Evolutionary conservation across 2,888 invertebrate genomes (phyloP), one percentile per base, ranked within the genome.

Genomic region (Agonum fuliginosum): DNA sequence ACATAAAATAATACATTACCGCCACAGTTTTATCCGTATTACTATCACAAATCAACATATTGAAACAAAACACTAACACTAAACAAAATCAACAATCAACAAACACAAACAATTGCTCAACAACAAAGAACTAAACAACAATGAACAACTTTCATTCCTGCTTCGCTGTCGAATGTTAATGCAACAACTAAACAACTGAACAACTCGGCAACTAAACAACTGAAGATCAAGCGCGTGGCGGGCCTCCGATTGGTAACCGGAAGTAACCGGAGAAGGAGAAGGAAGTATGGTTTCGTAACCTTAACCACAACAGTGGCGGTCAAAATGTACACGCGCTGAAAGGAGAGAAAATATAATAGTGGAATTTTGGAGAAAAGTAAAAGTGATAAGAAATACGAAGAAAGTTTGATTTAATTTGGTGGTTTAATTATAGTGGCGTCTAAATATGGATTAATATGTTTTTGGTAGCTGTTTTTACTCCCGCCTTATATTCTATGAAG

Each of bases 321-420:
- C 67, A 67, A 67, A 67, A 20, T 20, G 20, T 54, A 19, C 67
- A 67, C 67, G 58, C 58, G 12, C n/a, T n/a, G n/a, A n/a, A n/a
- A n/a, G n/a, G n/a, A n/a, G n/a, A n/a, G n/a, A 51, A 24, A 14
- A n/a, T 10, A 37, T 12, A 37, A 37, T 10, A 4, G 37, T 12
- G 37, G 12, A 37, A 37, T 37, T n/a, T n/a, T 37, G 3, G 12
- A 10, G 22, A 62, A 46, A 62, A 62, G 58, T 62, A 62, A 62
- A 62, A 62, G 58, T 30, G 58, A 30, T 30, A 62, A 62, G 1
- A 17, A 30, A 5, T 30, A 30, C 8, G 17, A 62, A 62, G 58
- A 62, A 62, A 62, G 58, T 58, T 58, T 58, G 10, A n/a, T 22
- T 51, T n/a, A n/a, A n/a, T n/a, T n/a, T n/a, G n/a, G n/a, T n/a